Conservation (phyloP, 2,113 vertebrate genomes). For the Orthonyx spaldingii region DNA sequence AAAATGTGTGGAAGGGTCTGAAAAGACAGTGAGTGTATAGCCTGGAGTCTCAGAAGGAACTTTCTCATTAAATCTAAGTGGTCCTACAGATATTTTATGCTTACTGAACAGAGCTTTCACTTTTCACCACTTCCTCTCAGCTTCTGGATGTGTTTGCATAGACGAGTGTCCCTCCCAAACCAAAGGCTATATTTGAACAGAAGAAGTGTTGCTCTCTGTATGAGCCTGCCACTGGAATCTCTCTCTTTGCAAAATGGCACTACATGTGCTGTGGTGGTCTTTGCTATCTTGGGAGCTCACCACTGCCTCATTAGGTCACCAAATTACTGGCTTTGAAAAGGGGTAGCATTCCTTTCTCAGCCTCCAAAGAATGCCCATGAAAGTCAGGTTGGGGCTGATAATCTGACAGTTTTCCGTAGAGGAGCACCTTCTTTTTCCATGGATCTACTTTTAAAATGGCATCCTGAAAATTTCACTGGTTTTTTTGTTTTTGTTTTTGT, state of each 20-base stretch:
- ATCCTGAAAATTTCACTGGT: background rate
- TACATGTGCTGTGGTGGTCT: background rate
- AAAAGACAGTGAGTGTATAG: background rate
- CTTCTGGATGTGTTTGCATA: background rate
- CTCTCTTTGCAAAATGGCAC: background rate
- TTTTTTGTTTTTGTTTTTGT: too few species aligned
- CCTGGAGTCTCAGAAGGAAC: background rate
- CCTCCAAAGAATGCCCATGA: background rate
- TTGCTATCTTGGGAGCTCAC: background rate
- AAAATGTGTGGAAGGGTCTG: background rate
- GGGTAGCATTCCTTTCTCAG: background rate
- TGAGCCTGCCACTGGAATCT: background rate
- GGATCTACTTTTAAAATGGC: background rate
- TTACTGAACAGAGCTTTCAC: background rate
- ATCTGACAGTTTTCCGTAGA: background rate
- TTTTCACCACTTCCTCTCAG: background rate
- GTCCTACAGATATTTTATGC: background rate
- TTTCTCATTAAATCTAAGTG: background rate
- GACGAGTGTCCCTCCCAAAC: background rate
- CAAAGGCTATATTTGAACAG: background rate
- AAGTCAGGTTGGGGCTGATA: background rate
- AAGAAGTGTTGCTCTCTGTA: background rate
- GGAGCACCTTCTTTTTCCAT: background rate
- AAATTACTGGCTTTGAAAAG: background rate
- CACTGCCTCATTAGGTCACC: background rate